Evolutionary conservation across 2,888 invertebrate genomes (phyloP), one percentile per base, ranked within the genome.

Genomic region (Hylaea fasciaria): DNA sequence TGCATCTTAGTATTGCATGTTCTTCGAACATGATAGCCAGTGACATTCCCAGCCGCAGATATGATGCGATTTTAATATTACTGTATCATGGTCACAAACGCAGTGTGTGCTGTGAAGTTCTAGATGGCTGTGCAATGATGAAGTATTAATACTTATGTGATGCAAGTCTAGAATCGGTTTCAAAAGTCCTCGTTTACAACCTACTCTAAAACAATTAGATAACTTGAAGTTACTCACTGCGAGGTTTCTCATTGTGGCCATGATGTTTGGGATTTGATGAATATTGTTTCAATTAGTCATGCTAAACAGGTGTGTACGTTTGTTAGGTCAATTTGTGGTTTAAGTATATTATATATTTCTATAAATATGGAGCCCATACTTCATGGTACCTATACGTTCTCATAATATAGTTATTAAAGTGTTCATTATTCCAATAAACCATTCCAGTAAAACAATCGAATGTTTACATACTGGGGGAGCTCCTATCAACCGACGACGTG

Each of bases 171-270:
- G 40, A 40, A 39, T 47, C 0, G 16, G 41, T 50, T 58, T 52
- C 11, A 41, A 14, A 55, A 17, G 51, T 41, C 54, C 46, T 60
- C 46, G 50, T 54, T 48, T 13, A 3, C 59, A 16, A 16, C 60
- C 60, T 46, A 60, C 60, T 55, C 40, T 14, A 49, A 16, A 51
- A 55, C 60, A 55, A 55, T 55, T 50, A n/a, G n/a, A n/a, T n/a
- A 60, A 50, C 35, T 50, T 35, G 11, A 37, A 37, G 50, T 50
- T 45, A 40, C 49, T 60, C 54, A 41, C 35, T 35, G 5, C 0
- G 0, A 43, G 51, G 59, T 54, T 47, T 49, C 14, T 28, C 29
- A 46, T 17, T 43, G 13, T 28, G 37, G 48, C 53, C 53, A 44
- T 35, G 58, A 35, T 3, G 35, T 13, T 40, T 39, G 11, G 29